These are phyloP conservation scores for Phainopepla nitens DNA, from an alignment of 2,113 vertebrate genomes.

Conservation along the genomic window DNA sequence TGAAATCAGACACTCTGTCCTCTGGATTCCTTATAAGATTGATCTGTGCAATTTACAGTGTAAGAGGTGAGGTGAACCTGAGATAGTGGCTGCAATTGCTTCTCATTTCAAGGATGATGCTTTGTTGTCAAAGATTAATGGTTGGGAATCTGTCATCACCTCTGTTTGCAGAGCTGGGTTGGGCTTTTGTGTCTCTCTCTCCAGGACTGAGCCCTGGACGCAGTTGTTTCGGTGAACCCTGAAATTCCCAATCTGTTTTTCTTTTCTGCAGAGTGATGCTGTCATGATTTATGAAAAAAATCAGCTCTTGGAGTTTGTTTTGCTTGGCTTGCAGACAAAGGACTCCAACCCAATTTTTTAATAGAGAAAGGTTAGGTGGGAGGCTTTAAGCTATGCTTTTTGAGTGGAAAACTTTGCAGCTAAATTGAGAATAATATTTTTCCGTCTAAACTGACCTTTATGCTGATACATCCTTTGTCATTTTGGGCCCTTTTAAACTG, in stretches of 20 bases:
- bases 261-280: conserved; percentile 12
- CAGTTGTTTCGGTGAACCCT: conserved; percentile 40
- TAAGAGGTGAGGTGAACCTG: background rate
- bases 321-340: background rate
- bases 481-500: background rate
- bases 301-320: background rate
- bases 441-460: conserved; percentile 33
- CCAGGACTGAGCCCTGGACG: background rate
- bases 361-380: background rate
- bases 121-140: conserved; percentile 46
- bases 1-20: background rate
- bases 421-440: conserved; percentile 37
- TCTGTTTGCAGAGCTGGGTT: background rate
- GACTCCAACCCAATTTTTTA: background rate
- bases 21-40: background rate
- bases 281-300: conserved; percentile 13
- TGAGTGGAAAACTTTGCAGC: background rate
- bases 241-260: conserved; percentile 36
- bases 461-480: background rate
- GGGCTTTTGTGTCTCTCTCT: background rate
- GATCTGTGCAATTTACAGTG: background rate
- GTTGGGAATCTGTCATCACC: background rate
- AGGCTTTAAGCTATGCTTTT: background rate
- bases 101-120: conserved; percentile 3
- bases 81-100: background rate